A percentile compares a stretch with the other conserved stretches of the same genome.
Conservation (phyloP, 2,888 invertebrate genomes). For the Polietes domitor region DNA sequence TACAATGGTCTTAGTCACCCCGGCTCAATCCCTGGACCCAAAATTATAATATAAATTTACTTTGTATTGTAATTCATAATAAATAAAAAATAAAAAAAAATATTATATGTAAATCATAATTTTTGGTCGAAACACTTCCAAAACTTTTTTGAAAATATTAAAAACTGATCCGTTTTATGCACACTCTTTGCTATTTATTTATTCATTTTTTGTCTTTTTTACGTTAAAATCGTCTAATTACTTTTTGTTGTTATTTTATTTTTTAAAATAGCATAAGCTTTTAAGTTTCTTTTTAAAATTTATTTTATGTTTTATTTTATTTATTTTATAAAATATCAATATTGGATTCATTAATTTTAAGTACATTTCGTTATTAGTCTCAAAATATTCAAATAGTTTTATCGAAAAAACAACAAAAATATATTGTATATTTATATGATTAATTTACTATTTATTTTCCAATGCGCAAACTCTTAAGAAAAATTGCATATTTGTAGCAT, state of each 20-base stretch:
- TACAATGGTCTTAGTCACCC: no score
- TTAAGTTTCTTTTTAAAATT: conserved; percentile 29
- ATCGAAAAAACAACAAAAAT: not conserved
- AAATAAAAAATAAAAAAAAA: not conserved
- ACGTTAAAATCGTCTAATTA: not conserved
- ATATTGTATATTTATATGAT: conserved; percentile 45
- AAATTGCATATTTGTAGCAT: conserved; percentile 67
- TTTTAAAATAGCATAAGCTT: conserved; percentile 49
- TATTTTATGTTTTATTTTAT: conserved; percentile 4
- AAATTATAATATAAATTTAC: no score
- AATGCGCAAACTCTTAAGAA: conserved; percentile 67
- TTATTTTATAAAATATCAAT: not conserved
- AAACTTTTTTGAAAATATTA: no score
- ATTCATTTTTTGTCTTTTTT: not conserved
- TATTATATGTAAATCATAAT: not conserved
- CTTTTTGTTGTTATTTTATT: conserved; percentile 25
- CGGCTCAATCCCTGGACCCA: no score
- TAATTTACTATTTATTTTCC: conserved; percentile 63
- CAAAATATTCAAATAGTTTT: conserved; percentile 48
- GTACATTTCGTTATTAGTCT: conserved; percentile 45
- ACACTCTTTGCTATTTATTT: not conserved
- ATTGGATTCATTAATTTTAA: conserved; percentile 28
- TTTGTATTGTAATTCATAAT: no score
- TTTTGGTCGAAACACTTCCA: no score
- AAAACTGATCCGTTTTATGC: not conserved